Conservation (phyloP, 2,113 vertebrate species). For the Microtus richardsoni region DNA sequence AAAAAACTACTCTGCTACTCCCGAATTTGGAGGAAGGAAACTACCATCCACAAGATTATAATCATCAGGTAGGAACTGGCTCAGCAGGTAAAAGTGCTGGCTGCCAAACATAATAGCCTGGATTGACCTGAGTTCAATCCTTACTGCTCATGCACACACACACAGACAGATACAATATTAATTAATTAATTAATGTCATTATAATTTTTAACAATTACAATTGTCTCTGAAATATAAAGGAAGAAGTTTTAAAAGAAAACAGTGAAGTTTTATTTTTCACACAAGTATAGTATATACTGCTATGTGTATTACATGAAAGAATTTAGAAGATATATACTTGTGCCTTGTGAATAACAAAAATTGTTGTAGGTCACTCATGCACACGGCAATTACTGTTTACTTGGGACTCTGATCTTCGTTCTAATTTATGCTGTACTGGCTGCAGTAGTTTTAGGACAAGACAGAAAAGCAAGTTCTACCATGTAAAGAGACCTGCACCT, state of each 20-base stretch:
- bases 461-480: background rate
- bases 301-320: background rate
- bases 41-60: background rate
- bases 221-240: background rate
- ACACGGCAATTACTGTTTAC: background rate
- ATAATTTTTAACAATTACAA: background rate
- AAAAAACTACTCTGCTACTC: background rate
- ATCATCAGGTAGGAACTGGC: background rate
- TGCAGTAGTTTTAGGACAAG: background rate
- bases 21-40: background rate
- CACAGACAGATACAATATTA: background rate
- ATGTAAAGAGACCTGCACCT: background rate
- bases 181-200: background rate
- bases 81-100: background rate
- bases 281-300: background rate
- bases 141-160: background rate
- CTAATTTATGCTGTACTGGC: background rate
- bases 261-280: background rate
- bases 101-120: background rate
- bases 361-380: background rate
- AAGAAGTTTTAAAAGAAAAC: background rate
- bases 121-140: background rate
- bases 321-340: background rate
- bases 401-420: background rate
- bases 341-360: slow-evolving; percentile 17